Base-by-base conservation (phyloP, 2,888 invertebrate species). In the Ophonus ardosiacus region DNA sequence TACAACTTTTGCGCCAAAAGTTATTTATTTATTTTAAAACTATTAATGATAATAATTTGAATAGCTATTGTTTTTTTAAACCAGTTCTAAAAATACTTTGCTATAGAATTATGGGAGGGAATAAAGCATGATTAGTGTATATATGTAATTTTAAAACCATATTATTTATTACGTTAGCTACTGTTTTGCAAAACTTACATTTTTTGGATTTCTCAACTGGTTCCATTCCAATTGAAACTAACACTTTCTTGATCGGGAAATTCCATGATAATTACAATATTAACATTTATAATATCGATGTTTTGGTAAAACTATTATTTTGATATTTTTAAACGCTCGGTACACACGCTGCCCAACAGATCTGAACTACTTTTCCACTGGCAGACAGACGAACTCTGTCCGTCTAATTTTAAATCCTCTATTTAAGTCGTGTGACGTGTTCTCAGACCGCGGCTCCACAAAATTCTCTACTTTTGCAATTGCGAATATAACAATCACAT, bases 341-440 rank as follows among this genome's bases (percentile, higher is more conserved):
- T 88, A 89, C 89, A 89, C 89, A 88, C 88, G 88, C 88, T 68
- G 81, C 68, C 87, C 88, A 88, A 88, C 88, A 87, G 87, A 87
- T 89, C 88, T 88, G 88, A 88, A 87, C 87, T 89, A 89, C 88
- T 89, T 86, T 88, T 89, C 89, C 88, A 88, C 88, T 88, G 88
- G 88, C 88, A 87, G 87, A 87, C 88, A 87, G 88, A 89, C 89
- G 88, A 88, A 80, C 61, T 61, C 61, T 61, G 61, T 57, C 38
- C 57, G 71, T 81, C 88, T 89, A 89, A 89, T 89, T 88, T 87
- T 87, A 89, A 88, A 86, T 86, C 86, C 86, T 86, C 88, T 90
- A 89, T 90, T 90, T 90, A 88, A 88, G 89, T 87, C 86, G 86
- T 86, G 86, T 90, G 89, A 90, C 90, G 90, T 87, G 85, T 86